Conservation (phyloP, 2,888 invertebrate species). For the Lutraria lutraria region DNA sequence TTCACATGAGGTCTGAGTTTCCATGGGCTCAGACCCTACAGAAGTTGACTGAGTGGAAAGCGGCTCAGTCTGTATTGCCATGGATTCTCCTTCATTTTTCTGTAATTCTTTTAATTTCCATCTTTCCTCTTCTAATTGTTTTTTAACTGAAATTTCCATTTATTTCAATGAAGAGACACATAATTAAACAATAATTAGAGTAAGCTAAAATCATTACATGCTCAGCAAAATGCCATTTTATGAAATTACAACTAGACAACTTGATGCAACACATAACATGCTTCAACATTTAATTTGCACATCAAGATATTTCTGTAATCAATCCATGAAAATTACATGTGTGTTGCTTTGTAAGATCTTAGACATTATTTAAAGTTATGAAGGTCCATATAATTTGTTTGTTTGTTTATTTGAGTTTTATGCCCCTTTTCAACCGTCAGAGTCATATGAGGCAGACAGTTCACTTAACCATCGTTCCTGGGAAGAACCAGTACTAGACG, state of each 20-base stretch:
- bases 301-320: too few species aligned
- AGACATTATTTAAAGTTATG: background rate
- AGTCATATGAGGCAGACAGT: too few species aligned
- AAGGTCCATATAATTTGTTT: background rate
- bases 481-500: too few species aligned
- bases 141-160: conserved; percentile 69
- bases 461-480: too few species aligned
- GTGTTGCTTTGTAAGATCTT: background rate
- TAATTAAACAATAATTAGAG: background rate
- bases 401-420: too few species aligned
- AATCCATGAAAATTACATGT: background rate
- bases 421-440: too few species aligned
- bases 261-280: background rate
- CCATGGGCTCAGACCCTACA: conserved; percentile 31
- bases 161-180: background rate
- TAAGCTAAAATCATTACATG: background rate
- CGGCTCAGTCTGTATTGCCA: conserved; percentile 64
- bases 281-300: too few species aligned
- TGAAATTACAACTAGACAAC: background rate
- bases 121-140: conserved; percentile 69
- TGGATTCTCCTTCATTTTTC: conserved; percentile 46
- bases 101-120: conserved; percentile 66
- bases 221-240: background rate
- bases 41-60: conserved; percentile 60
- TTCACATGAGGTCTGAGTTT: background rate